phyloP scores from a whole-genome alignment of 1,140 invertebrate genomes.

The Penaeus vannamei region DNA sequence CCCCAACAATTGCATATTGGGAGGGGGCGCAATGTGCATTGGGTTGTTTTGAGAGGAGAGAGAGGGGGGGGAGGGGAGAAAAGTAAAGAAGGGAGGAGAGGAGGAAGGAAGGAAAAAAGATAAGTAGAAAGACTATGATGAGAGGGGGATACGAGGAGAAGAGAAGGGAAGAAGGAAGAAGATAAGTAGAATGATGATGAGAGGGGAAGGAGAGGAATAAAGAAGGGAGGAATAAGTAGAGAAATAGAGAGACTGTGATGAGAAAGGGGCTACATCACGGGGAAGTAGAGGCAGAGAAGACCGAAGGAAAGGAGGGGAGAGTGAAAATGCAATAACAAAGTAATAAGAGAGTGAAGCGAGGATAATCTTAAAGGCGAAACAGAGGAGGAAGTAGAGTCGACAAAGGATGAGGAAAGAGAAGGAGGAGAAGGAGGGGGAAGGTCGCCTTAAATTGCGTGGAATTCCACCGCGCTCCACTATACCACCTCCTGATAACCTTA shows the following conservation, averaged over 20 bases:
- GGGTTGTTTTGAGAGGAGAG: not conserved
- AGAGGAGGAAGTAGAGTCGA: no score
- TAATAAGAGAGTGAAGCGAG: not conserved
- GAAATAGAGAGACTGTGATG: no score
- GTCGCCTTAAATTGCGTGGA: no score
- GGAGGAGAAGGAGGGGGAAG: no score
- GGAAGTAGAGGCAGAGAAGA: not conserved
- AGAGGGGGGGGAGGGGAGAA: not conserved
- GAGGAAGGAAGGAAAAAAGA: not conserved
- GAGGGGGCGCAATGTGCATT: not conserved
- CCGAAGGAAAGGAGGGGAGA: not conserved
- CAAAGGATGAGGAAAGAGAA: no score
- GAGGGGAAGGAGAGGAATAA: not conserved
- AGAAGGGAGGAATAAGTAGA: not conserved
- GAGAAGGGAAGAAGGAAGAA: not conserved
- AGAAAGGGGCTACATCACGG: not conserved
- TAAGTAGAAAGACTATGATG: not conserved
- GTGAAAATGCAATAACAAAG: not conserved
- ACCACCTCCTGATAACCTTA: no score
- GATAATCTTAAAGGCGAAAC: not conserved
- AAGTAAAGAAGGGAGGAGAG: conserved; percentile 9
- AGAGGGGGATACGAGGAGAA: not conserved
- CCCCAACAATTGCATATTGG: no score
- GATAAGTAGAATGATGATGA: not conserved
- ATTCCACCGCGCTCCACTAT: no score